Percentiles rank a stretch among this genome's conserved stretches.
Conservation (phyloP, 2,113 vertebrate species). For the Nesospiza acunhae region DNA sequence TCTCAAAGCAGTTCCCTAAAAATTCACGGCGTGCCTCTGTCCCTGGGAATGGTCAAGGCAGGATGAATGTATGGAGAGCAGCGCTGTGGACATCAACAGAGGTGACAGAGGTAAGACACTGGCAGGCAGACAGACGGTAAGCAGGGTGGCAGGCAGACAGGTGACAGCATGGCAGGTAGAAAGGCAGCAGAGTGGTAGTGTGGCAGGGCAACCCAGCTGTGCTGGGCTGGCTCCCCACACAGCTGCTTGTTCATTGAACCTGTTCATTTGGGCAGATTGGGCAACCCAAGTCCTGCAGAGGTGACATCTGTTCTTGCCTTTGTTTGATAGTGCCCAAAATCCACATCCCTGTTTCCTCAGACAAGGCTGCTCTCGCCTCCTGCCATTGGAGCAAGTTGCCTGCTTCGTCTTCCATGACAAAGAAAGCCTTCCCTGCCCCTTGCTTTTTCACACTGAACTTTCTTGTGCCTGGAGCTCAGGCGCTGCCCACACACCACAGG, state of each 20-base stretch:
- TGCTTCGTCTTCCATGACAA: accelerated
- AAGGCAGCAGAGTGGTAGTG: neutral
- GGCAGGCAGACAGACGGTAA: neutral
- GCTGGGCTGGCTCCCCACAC: accelerated
- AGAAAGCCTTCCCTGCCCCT: neutral
- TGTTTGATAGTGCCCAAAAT: neutral
- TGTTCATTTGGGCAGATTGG: neutral
- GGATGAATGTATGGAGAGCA: neutral
- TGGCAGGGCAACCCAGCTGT: neutral
- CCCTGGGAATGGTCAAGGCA: neutral
- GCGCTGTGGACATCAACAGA: neutral
- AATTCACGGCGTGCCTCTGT: accelerated
- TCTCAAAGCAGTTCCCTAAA: neutral
- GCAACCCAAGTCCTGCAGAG: neutral
- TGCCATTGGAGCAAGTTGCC: neutral
- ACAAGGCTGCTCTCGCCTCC: neutral
- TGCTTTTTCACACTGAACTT: neutral
- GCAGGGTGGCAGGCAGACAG: neutral
- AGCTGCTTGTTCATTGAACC: neutral
- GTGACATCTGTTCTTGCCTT: neutral
- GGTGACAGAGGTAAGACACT: neutral
- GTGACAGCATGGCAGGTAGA: neutral
- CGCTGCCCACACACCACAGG: neutral
- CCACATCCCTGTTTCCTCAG: neutral
- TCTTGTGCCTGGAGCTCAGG: neutral